These are phyloP conservation scores for Cosmia pyralina DNA, from an alignment of 2,888 invertebrate species.

Conservation along the genomic window DNA sequence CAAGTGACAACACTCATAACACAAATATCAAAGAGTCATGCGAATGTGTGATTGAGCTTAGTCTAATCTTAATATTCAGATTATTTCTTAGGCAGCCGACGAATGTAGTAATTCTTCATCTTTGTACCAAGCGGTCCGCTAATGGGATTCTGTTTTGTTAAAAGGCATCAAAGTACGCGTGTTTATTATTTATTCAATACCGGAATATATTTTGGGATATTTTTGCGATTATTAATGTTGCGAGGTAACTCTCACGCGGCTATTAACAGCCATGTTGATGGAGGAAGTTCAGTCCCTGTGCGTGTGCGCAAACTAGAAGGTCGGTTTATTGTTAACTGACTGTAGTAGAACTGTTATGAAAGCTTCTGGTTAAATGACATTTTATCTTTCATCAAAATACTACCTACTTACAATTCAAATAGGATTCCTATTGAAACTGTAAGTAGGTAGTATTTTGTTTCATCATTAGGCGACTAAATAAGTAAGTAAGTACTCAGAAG, in stretches of 20 bases:
- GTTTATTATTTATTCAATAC: conserved; percentile 51
- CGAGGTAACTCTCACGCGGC: conserved; percentile 9
- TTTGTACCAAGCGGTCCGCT: conserved; percentile 7
- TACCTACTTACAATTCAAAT: background rate
- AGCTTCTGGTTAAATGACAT: background rate
- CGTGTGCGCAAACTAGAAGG: conserved; percentile 8
- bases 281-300: conserved; percentile 9
- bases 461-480: background rate
- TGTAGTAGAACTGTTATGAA: background rate
- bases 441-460: too few relatives aligned
- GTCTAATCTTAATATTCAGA: background rate
- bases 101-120: background rate
- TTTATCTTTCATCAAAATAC: background rate
- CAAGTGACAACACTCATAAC: background rate
- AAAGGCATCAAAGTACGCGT: conserved; percentile 37
- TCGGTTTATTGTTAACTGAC: conserved; percentile 1
- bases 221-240: conserved; percentile 19
- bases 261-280: conserved; percentile 29
- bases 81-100: background rate
- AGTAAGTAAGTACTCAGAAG: background rate
- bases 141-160: conserved; percentile 27
- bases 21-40: background rate
- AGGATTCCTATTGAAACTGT: too few relatives aligned
- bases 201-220: conserved; percentile 20
- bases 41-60: too few relatives aligned